Evolutionary conservation across 2,888 invertebrate species (phyloP), one percentile per base, ranked within the genome.

Genomic region (Noctuana brunneofusca): DNA sequence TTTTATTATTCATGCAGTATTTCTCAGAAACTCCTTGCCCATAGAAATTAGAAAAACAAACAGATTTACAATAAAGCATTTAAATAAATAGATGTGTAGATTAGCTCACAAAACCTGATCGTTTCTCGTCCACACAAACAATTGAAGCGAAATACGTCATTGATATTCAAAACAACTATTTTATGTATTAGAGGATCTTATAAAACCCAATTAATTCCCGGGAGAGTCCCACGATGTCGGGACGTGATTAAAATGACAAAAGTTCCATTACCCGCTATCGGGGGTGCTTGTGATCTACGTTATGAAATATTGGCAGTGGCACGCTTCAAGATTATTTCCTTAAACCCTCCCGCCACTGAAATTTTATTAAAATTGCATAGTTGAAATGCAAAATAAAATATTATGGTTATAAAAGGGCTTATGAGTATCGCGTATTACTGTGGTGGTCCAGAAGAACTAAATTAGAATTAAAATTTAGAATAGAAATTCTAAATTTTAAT

Each of bases 191-290:
- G 74, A 71, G 75, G 79, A 75, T 76, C 74, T 75, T 71, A 74
- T 78, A 75, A 79, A 83, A 86, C 76, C 80, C 81, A 86, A 86
- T 87, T 87, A 87, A 84, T 83, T 83, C 65, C 55, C 35, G 54
- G 38, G 50, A 16, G 62, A 38, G 62, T 64, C 55, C 43, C 46
- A 20, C 60, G 55, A 41, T 58, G 55, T 54, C 56, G 66, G 67
- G 64, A 69, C 76, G 77, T 76, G 77, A 75, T 73, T 72, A 70
- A 71, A 75, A 74, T 77, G 71, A 73, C 73, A 70, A 73, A 68
- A 64, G 64, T 64, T 63, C 67, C 63, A 67, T 70, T 70, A 70
- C 64, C 59, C 58, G 64, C 57, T 58, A 64, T 60, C 64, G 41
- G 60, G 53, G 49, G 57, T 52, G 55, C 57, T 55, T 63, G 24